Evolutionary conservation across 2,888 invertebrate species (phyloP).

Genomic region (Blomia tropicalis): DNA sequence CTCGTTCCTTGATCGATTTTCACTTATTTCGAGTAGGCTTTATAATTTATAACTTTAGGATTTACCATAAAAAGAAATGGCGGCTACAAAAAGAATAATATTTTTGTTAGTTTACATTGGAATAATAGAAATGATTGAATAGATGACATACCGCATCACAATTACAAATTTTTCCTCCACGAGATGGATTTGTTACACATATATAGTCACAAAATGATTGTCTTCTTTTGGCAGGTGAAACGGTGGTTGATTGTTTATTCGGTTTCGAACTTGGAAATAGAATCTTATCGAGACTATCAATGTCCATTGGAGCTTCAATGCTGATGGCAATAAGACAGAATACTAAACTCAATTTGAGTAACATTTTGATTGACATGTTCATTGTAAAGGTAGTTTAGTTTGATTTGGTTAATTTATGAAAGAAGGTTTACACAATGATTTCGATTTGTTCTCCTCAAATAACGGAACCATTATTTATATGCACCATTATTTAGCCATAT

Average conservation of each 20-base stretch:
- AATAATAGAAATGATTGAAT: too few species aligned
- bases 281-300: background rate
- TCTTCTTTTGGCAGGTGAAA: background rate
- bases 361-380: background rate
- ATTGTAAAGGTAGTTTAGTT: background rate
- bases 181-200: slow-evolving; percentile 27
- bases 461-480: too few species aligned
- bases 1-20: too few species aligned
- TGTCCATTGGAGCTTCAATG: background rate
- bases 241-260: background rate
- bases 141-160: slow-evolving; percentile 24
- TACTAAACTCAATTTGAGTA: background rate
- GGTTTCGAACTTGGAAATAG: background rate
- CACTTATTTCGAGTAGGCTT: too few species aligned
- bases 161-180: slow-evolving; percentile 28
- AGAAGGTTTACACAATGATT: too few species aligned
- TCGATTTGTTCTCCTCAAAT: too few species aligned
- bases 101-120: background rate
- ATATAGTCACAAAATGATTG: slow-evolving; percentile 25
- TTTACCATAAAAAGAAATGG: too few species aligned
- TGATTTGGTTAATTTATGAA: too few species aligned
- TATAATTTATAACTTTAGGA: too few species aligned
- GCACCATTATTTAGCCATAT: too few species aligned
- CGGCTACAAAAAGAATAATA: background rate
- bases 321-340: background rate